phyloP scores from a whole-genome alignment of 2,888 invertebrate species.

The Siphlonurus alternatus region DNA sequence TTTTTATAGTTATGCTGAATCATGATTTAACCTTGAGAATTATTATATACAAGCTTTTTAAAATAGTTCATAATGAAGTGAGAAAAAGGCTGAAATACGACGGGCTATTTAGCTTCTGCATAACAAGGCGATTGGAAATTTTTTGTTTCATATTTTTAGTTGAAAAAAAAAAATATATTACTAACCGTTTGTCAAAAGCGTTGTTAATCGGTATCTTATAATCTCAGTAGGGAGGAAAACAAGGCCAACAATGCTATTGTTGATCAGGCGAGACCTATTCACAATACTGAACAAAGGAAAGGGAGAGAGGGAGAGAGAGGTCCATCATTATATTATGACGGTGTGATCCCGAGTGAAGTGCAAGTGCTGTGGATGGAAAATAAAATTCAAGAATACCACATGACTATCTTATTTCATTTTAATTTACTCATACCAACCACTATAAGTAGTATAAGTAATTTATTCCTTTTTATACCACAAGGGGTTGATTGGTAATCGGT shows the following conservation, averaged over 20 bases:
- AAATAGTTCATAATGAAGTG: not conserved
- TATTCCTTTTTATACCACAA: no score
- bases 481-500: no score
- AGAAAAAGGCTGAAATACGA: not conserved
- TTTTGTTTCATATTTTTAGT: not conserved
- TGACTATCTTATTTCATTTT: no score
- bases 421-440: no score
- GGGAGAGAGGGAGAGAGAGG: no score
- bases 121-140: not conserved
- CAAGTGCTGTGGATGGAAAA: no score
- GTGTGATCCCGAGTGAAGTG: no score
- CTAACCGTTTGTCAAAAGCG: not conserved
- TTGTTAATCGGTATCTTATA: not conserved
- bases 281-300: not conserved
- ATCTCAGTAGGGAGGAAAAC: not conserved
- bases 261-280: not conserved
- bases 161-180: not conserved
- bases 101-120: not conserved
- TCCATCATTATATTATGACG: not conserved
- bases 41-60: not conserved
- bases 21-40: not conserved
- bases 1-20: not conserved
- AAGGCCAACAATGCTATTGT: not conserved
- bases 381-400: no score
- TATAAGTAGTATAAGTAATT: no score